Evolutionary conservation across 37 sponge, comb jelly and placozoan species (phyloP).

Genomic region (Mnemiopsis leidyi): DNA sequence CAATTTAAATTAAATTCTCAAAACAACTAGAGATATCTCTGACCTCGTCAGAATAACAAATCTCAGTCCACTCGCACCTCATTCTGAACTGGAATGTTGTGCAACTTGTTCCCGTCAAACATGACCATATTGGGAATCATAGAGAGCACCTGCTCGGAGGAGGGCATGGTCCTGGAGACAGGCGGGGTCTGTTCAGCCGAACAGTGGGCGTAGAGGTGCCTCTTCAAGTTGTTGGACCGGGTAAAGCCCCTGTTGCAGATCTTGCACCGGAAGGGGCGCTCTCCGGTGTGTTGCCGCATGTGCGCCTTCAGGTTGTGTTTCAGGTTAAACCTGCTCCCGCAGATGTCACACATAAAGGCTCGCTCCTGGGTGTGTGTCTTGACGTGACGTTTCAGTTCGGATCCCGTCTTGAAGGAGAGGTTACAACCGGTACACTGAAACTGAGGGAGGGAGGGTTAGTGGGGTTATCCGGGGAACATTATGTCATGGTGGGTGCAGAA

Average conservation of each 20-base stretch:
- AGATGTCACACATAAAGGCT: constrained; percentile 46
- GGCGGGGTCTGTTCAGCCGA: not conserved
- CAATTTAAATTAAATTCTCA: no score
- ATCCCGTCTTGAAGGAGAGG: constrained; percentile 41
- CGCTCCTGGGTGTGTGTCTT: constrained; percentile 44
- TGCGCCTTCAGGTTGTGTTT: constrained; percentile 54
- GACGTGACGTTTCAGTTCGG: constrained; percentile 51
- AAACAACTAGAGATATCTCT: not conserved
- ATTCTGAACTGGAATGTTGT: not conserved
- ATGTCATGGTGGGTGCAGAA: not conserved
- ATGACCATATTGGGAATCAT: constrained; percentile 36
- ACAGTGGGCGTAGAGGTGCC: constrained; percentile 1
- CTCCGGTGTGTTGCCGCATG: constrained; percentile 41
- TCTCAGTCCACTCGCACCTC: constrained; percentile 30
- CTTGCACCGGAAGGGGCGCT: constrained; percentile 55
- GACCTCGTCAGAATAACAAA: not conserved
- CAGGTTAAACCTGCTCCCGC: constrained; percentile 48
- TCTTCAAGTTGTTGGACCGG: constrained; percentile 47
- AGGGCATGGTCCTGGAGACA: not conserved
- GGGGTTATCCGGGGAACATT: not conserved
- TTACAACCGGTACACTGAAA: constrained; percentile 38
- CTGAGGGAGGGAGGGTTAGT: constrained; percentile 20
- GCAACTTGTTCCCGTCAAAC: not conserved
- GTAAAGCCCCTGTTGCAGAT: constrained; percentile 51
- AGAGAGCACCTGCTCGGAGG: not conserved